phyloP scores from a whole-genome alignment of 2,888 invertebrate genomes.

The Volucella bombylans region DNA sequence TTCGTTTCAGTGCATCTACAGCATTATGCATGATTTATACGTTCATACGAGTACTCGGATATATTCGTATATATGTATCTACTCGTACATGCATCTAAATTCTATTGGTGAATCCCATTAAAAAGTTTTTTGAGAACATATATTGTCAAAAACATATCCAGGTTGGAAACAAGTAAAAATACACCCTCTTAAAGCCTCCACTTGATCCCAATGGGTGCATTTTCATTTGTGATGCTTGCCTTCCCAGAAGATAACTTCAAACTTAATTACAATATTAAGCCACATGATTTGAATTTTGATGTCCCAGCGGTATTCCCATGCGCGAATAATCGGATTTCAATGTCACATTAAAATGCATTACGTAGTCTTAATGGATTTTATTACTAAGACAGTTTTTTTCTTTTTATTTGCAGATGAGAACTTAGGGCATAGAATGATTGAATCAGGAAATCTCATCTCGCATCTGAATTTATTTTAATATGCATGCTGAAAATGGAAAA shows the following conservation, averaged over 20 bases:
- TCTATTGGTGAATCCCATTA: slow-evolving; percentile 59
- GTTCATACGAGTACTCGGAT: too few species aligned
- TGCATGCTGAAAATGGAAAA: not conserved
- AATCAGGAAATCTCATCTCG: slow-evolving; percentile 13
- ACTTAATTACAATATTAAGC: slow-evolving; percentile 63
- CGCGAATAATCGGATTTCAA: slow-evolving; percentile 44
- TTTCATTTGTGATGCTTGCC: slow-evolving; percentile 25
- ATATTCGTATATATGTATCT: not conserved
- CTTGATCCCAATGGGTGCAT: slow-evolving; percentile 27
- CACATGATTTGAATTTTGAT: slow-evolving; percentile 66
- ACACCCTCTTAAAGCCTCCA: slow-evolving; percentile 5
- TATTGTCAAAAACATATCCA: slow-evolving; percentile 30
- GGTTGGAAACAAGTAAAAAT: slow-evolving; percentile 29
- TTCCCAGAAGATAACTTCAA: slow-evolving; percentile 50
- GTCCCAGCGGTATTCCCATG: slow-evolving; percentile 30
- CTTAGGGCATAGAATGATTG: not conserved
- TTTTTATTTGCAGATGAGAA: slow-evolving; percentile 5
- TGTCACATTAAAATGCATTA: slow-evolving; percentile 56
- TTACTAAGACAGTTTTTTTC: slow-evolving; percentile 18
- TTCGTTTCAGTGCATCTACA: not conserved
- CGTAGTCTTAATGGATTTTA: slow-evolving; percentile 42
- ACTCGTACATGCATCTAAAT: slow-evolving; percentile 2
- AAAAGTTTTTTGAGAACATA: slow-evolving; percentile 42
- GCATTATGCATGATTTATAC: too few species aligned
- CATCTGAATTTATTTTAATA: slow-evolving; percentile 46